These are phyloP conservation scores for Caerostris darwini DNA, from an alignment of 1,140 invertebrate genomes.

Conservation along the genomic window DNA sequence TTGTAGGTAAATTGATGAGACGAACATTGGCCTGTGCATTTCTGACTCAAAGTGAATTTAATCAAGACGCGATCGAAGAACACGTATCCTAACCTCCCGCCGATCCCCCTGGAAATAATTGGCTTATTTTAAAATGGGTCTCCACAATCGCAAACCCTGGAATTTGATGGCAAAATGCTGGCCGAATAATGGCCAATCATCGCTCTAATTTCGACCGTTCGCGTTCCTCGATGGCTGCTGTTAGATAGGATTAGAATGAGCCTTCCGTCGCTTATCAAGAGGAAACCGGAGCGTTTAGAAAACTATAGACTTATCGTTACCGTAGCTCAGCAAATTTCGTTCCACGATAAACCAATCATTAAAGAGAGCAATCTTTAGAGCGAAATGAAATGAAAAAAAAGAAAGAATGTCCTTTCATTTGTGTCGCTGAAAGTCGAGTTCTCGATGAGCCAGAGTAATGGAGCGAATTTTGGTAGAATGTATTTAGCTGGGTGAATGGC, in stretches of 20 bases:
- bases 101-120: conserved; percentile 30
- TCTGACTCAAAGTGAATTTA: neutral
- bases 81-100: neutral
- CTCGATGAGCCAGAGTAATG: neutral
- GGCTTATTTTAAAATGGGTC: conserved; percentile 64
- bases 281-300: conserved; percentile 6
- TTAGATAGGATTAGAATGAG: conserved; percentile 46
- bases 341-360: conserved; percentile 33
- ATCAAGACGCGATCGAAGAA: neutral
- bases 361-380: conserved; percentile 34
- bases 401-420: neutral
- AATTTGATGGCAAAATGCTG: conserved; percentile 48
- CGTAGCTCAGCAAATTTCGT: neutral
- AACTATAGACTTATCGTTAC: conserved; percentile 24
- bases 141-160: neutral
- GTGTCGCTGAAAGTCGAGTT: neutral
- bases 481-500: neutral
- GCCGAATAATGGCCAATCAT: conserved; percentile 57
- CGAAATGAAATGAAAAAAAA: conserved; percentile 47
- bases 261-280: neutral
- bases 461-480: neutral
- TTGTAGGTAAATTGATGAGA: too few species aligned
- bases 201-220: conserved; percentile 54
- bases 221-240: conserved; percentile 8
- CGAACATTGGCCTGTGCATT: neutral